Percentiles rank a stretch among this genome's conserved stretches.
phyloP scores from a whole-genome alignment of 2,888 invertebrate species.

The Rutpela maculata region DNA sequence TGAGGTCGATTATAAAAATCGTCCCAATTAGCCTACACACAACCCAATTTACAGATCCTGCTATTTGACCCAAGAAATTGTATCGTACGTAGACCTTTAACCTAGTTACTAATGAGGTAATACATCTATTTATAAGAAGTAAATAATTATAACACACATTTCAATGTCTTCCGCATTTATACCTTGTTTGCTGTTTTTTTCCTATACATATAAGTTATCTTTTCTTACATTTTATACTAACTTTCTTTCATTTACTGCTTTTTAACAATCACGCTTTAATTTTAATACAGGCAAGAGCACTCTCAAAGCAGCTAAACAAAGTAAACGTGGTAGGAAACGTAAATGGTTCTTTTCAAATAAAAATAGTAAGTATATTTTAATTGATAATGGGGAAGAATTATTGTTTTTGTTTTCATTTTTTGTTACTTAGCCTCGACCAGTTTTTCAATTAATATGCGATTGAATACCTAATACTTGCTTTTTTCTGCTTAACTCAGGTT shows the following conservation, averaged over 20 bases:
- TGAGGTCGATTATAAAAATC: too few relatives aligned
- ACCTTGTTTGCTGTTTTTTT: slow-evolving; percentile 4
- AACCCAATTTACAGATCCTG: too few relatives aligned
- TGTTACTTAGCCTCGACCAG: not conserved
- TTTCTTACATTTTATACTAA: slow-evolving; percentile 11
- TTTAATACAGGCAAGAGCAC: slow-evolving; percentile 35
- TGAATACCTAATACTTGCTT: too few relatives aligned
- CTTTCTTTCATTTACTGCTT: slow-evolving; percentile 33
- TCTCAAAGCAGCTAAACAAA: slow-evolving; percentile 46
- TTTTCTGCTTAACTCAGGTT: too few relatives aligned
- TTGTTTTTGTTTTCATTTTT: slow-evolving; percentile 11
- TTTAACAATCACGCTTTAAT: slow-evolving; percentile 38
- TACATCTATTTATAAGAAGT: too few relatives aligned
- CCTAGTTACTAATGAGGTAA: too few relatives aligned
- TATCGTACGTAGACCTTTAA: too few relatives aligned
- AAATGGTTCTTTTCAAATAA: slow-evolving; percentile 48
- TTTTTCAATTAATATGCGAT: not conserved
- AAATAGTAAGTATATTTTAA: slow-evolving; percentile 48
- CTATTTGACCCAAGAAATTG: too few relatives aligned
- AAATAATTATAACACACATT: too few relatives aligned
- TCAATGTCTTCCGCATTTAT: not conserved
- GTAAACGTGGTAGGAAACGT: slow-evolving; percentile 45
- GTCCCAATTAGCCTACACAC: too few relatives aligned
- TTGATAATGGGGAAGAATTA: slow-evolving; percentile 15
- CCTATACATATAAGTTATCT: slow-evolving; percentile 4